phyloP scores from a whole-genome alignment of 2,888 invertebrate species.

The Stenchaetothrips biformis region DNA sequence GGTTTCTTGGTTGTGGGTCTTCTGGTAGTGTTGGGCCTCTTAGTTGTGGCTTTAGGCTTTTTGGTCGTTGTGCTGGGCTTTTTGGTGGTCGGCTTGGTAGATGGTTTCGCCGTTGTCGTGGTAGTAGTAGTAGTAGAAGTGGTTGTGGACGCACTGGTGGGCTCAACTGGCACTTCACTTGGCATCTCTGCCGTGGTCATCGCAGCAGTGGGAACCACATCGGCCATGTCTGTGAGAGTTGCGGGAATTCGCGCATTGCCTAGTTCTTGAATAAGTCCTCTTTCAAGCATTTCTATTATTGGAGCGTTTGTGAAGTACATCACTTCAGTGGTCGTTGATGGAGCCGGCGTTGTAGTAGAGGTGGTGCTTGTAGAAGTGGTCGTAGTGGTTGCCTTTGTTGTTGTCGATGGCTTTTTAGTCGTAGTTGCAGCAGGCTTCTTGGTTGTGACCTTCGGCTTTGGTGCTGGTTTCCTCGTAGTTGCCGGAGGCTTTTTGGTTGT shows the following conservation, averaged over 20 bases:
- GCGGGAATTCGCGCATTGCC: conserved; percentile 37
- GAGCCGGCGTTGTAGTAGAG: neutral
- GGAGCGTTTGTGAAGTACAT: conserved; percentile 19
- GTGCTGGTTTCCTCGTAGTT: neutral
- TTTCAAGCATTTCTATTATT: conserved; percentile 8
- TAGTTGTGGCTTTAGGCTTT: conserved; percentile 39
- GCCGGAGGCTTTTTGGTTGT: neutral
- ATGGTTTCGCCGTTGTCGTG: conserved; percentile 30
- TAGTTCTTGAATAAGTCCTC: conserved; percentile 28
- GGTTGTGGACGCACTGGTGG: conserved; percentile 34
- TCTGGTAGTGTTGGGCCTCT: conserved; percentile 34
- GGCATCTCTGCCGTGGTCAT: neutral
- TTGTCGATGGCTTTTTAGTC: neutral
- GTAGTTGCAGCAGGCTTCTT: neutral
- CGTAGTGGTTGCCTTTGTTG: neutral
- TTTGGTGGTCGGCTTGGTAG: conserved; percentile 29
- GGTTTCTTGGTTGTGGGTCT: conserved; percentile 39
- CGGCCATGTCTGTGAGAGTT: conserved; percentile 33
- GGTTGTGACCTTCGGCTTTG: neutral
- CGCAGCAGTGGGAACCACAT: neutral
- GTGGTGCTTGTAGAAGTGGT: neutral
- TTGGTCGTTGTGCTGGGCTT: conserved; percentile 27
- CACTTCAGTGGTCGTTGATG: neutral
- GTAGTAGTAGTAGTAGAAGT: neutral
- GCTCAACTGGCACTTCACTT: neutral